Conservation (phyloP, 2,797 vertebrate species). For the Hypotaenidia okinawae region DNA sequence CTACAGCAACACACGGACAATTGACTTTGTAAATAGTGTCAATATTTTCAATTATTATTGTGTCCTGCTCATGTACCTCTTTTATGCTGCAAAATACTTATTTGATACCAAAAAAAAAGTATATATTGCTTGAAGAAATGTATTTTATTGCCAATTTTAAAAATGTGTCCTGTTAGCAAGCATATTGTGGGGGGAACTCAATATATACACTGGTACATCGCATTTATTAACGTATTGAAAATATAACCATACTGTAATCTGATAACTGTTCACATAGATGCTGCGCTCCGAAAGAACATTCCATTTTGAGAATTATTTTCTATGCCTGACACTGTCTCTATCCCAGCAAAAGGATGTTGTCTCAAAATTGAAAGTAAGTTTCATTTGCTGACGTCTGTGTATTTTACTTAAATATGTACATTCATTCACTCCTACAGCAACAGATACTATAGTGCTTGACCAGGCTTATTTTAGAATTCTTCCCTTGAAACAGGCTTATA, state of each 20-base stretch:
- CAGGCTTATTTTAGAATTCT: neutral
- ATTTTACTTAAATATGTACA: neutral
- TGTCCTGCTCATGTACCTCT: neutral
- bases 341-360: neutral
- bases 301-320: neutral
- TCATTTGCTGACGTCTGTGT: neutral
- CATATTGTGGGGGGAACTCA: neutral
- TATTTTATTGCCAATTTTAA: neutral
- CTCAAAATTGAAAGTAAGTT: neutral
- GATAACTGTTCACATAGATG: neutral
- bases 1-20: neutral
- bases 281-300: neutral
- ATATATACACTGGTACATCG: neutral
- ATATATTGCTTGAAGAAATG: neutral
- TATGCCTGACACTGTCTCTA: neutral
- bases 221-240: neutral
- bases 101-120: too few relatives aligned
- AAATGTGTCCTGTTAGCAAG: neutral
- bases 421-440: neutral
- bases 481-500: neutral
- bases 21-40: neutral
- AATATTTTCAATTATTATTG: neutral
- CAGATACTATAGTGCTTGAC: neutral
- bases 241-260: neutral
- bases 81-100: neutral